phyloP scores from a whole-genome alignment of 2,888 invertebrate genomes.

The Leptothorax acervorum region DNA sequence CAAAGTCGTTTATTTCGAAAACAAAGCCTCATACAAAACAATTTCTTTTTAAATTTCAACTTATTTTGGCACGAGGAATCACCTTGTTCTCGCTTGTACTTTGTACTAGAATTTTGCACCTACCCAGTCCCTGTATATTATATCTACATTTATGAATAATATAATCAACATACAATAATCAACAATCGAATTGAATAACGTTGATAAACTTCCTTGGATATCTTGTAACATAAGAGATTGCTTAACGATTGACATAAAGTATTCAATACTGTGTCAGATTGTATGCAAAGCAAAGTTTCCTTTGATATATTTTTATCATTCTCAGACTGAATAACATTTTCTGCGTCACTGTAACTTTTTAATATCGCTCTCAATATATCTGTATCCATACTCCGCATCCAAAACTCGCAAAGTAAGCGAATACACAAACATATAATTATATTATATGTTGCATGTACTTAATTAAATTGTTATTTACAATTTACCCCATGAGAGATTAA shows the following conservation, averaged over 20 bases:
- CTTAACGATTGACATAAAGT: conserved; percentile 75
- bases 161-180: conserved; percentile 77
- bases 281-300: conserved; percentile 67
- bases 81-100: no score
- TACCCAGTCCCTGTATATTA: no score
- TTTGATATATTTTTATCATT: conserved; percentile 61
- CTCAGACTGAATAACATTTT: conserved; percentile 62
- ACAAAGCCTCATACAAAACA: no score
- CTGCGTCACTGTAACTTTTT: conserved; percentile 68
- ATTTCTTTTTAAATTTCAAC: no score
- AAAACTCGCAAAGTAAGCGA: neutral
- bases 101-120: no score
- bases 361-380: conserved; percentile 75
- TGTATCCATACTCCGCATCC: conserved; percentile 73
- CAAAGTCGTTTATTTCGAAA: no score
- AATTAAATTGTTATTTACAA: conserved; percentile 20
- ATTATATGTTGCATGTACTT: neutral
- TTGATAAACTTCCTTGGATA: conserved; percentile 80
- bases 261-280: conserved; percentile 67
- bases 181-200: conserved; percentile 79
- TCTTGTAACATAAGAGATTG: conserved; percentile 76
- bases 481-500: neutral
- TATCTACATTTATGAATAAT: conserved; percentile 9
- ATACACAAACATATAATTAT: neutral
- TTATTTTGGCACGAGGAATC: no score